Evolutionary conservation across 2,797 vertebrate genomes (phyloP), one percentile per base, ranked within the genome.

Genomic region (Pelobates cultripes): DNA sequence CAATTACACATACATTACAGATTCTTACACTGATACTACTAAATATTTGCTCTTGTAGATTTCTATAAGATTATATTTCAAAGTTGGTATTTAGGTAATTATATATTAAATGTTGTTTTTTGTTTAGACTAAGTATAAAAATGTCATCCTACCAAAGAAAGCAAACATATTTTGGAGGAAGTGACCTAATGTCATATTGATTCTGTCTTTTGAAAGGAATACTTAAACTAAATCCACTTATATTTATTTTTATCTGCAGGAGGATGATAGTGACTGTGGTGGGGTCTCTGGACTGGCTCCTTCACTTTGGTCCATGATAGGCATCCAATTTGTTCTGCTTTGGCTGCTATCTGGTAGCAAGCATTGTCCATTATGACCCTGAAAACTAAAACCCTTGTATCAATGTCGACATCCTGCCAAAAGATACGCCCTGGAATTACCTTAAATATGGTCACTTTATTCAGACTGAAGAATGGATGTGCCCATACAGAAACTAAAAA

Each of bases 251-350:
- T 86, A 17, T 78, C 80, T 42, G 90, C 94, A 99, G 98, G 97
- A 99, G 85, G 96, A 99, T 88, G 96, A 96, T 10, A 94, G 95
- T 0, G 97, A 99, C 87, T 99, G 98, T 7, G 98, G 98, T 85
- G 95, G 96, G 4, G 97, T 92, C 88, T 95, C 94, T 89, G 92
- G 91, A 81, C 88, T 99, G 88, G 95, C 87, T 82, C 94, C 95
- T n/a, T 94, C 95, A 63, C 90, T 96, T 28, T 95, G 95, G 94
- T 93, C 93, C 43, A 79, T 96, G 90, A 79, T 96, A 68, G 92
- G 91, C 85, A 90, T 96, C 89, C 98, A 99, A 87, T 67, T 97
- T 86, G 85, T 96, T 83, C 92, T 98, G 81, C 93, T 99, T 86
- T 98, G 96, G 96, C 93, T 97, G 81, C 86, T 96, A 89, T 94